A percentile compares a stretch with the other conserved stretches of the same genome.
Evolutionary conservation across 2,113 vertebrate genomes (phyloP).

Genomic region (Pitta sordida): DNA sequence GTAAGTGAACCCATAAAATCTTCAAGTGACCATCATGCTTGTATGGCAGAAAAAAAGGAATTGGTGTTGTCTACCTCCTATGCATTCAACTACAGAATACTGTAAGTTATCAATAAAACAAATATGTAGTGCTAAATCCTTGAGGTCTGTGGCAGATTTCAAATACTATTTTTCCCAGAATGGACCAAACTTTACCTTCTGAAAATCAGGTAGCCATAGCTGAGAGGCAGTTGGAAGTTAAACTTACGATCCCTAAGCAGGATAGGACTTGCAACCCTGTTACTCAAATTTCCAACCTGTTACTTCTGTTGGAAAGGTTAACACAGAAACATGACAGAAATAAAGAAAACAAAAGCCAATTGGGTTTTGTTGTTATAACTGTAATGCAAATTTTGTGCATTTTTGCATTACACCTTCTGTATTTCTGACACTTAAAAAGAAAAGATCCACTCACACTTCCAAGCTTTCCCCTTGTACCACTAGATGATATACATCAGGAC

Average conservation of each 20-base stretch:
- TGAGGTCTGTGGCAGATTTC: background rate
- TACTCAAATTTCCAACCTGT: background rate
- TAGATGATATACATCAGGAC: background rate
- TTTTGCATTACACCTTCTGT: background rate
- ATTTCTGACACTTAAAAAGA: background rate
- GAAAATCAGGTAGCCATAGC: background rate
- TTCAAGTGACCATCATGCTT: background rate
- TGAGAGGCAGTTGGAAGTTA: background rate
- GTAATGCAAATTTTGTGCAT: background rate
- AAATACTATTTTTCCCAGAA: background rate
- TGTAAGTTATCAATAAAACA: background rate
- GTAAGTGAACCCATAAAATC: background rate
- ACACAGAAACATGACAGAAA: background rate
- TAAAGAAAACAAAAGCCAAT: background rate
- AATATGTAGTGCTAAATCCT: background rate
- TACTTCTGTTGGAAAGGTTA: background rate
- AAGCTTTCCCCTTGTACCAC: background rate
- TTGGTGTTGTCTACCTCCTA: background rate
- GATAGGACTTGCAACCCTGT: background rate
- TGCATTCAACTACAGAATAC: accelerated
- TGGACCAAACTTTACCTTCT: background rate
- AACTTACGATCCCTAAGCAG: background rate
- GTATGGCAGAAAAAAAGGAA: background rate
- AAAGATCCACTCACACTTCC: background rate
- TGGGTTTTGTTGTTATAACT: background rate